Conservation (phyloP, 2,113 vertebrate genomes). For the Formicarius rufipectus region DNA sequence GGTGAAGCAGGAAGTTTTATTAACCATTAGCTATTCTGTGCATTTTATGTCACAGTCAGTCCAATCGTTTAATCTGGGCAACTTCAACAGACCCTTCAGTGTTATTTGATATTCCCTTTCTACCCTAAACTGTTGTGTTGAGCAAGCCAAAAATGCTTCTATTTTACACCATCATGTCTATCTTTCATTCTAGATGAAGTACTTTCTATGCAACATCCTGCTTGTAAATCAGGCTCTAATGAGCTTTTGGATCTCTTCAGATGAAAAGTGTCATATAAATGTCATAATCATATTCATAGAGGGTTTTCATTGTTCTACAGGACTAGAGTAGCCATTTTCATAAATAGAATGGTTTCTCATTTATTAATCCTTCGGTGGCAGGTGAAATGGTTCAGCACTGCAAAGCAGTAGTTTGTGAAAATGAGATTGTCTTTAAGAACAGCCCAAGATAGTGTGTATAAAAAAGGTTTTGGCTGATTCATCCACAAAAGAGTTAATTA, state of each 20-base stretch:
- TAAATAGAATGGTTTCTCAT: background rate
- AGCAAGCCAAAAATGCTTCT: background rate
- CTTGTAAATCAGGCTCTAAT: constrained; percentile 11
- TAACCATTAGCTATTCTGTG: background rate
- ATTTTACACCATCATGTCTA: background rate
- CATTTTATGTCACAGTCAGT: background rate
- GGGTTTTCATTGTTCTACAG: background rate
- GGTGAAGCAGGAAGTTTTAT: background rate
- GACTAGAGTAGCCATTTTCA: background rate
- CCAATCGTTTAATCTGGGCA: background rate
- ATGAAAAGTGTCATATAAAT: constrained; percentile 16
- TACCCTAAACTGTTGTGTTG: background rate
- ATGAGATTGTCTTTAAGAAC: background rate
- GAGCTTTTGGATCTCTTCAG: background rate
- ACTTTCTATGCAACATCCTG: background rate
- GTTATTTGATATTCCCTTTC: background rate
- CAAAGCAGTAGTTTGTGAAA: background rate
- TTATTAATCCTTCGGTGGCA: background rate
- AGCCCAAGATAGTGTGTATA: background rate
- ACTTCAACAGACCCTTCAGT: background rate
- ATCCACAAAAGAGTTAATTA: background rate
- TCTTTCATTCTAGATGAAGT: background rate
- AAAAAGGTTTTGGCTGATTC: background rate
- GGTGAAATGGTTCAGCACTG: background rate
- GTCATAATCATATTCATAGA: background rate